Evolutionary conservation across 2,888 invertebrate species (phyloP).

Genomic region (Periphyllus acericola): DNA sequence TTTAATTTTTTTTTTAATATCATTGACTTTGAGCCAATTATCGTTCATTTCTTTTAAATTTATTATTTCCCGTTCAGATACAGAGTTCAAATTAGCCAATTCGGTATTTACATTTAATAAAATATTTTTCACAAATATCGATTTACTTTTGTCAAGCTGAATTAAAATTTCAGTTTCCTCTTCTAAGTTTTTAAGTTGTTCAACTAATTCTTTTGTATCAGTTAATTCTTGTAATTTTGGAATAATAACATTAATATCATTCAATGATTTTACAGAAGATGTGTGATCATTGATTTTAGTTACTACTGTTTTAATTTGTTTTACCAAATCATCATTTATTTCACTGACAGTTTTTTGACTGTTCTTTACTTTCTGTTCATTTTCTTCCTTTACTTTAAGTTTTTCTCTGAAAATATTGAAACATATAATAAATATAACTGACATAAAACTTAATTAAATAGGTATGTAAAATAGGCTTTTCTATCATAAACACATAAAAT

Average conservation of each 20-base stretch:
- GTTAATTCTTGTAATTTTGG: conserved; percentile 32
- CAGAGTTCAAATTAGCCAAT: conserved; percentile 38
- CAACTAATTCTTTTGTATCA: conserved; percentile 5
- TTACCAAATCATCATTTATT: conserved; percentile 2
- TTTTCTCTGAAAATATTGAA: conserved; percentile 40
- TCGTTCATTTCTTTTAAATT: conserved; percentile 79
- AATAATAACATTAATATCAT: conserved; percentile 7
- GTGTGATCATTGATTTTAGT: conserved; percentile 5
- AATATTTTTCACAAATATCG: conserved; percentile 82
- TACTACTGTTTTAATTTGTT: conserved; percentile 14
- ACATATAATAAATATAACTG: background rate
- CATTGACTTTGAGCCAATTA: conserved; percentile 80
- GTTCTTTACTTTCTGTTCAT: conserved; percentile 50
- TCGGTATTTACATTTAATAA: conserved; percentile 69
- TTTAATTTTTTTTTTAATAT: conserved; percentile 77
- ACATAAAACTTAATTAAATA: no score
- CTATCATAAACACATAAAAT: no score
- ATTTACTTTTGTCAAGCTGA: conserved; percentile 83
- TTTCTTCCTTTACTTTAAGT: conserved; percentile 37
- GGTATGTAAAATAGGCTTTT: no score
- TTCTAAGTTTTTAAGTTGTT: conserved; percentile 34
- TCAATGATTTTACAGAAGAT: conserved; percentile 14
- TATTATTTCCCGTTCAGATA: conserved; percentile 75
- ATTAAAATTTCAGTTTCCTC: conserved; percentile 76
- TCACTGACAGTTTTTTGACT: background rate